Conservation (phyloP, 2,888 invertebrate genomes). For the Leptinotarsa juncta region DNA sequence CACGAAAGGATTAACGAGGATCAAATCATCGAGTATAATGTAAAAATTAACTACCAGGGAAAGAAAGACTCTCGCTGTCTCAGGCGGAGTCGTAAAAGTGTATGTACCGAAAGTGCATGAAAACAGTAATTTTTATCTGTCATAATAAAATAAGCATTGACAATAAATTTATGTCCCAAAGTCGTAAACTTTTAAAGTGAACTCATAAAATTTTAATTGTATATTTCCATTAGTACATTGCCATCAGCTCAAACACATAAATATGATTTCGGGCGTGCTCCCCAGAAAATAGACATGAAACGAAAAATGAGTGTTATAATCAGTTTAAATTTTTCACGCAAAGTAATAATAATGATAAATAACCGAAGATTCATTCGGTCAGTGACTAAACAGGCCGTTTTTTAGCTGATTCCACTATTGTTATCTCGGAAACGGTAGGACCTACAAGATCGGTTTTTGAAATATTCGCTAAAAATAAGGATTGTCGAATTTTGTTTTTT, state of each 20-base stretch:
- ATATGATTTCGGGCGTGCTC: constrained; percentile 29
- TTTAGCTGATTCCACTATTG: too few relatives aligned
- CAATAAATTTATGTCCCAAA: constrained; percentile 45
- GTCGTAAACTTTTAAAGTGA: constrained; percentile 46
- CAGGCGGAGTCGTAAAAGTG: constrained; percentile 37
- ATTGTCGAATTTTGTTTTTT: too few relatives aligned
- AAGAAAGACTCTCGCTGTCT: constrained; percentile 39
- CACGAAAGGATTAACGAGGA: constrained; percentile 14
- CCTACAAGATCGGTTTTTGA: too few relatives aligned
- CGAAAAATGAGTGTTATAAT: neutral
- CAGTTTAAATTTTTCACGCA: too few relatives aligned
- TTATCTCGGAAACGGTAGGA: too few relatives aligned
- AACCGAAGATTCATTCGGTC: too few relatives aligned
- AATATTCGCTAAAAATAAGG: too few relatives aligned
- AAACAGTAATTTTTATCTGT: constrained; percentile 45
- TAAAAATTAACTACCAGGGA: constrained; percentile 34
- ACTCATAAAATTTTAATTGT: constrained; percentile 49
- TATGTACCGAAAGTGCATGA: constrained; percentile 41
- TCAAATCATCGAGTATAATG: constrained; percentile 33
- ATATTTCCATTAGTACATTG: constrained; percentile 48
- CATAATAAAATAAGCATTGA: constrained; percentile 45
- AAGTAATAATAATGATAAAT: too few relatives aligned
- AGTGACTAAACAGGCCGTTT: too few relatives aligned
- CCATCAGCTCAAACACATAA: constrained; percentile 40
- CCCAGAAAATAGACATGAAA: neutral